These are phyloP conservation scores for Sardinella longiceps DNA, from an alignment of 2,797 vertebrate species.

Conservation along the genomic window DNA sequence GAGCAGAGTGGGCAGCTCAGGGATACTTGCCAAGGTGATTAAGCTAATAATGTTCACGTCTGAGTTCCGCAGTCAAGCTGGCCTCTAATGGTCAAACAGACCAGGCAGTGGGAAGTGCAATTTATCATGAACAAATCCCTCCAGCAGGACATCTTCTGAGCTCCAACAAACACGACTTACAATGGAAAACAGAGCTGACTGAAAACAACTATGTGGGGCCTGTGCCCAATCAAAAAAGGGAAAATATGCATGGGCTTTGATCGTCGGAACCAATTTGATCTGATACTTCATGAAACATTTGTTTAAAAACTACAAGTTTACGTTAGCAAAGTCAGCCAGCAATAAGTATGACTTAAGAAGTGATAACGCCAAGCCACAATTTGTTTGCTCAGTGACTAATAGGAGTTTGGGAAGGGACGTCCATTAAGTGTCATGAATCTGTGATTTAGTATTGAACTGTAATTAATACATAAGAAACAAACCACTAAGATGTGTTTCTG, in stretches of 20 bases:
- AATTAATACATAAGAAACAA: neutral
- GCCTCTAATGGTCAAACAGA: conserved; percentile 40
- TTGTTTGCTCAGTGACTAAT: neutral
- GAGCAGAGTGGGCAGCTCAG: conserved; percentile 34
- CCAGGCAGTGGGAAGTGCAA: conserved; percentile 28
- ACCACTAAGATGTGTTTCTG: neutral
- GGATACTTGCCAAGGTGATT: conserved; percentile 38
- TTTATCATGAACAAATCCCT: conserved; percentile 40
- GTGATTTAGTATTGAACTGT: neutral
- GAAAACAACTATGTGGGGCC: conserved; percentile 7
- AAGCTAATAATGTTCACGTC: conserved; percentile 39
- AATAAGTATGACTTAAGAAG: neutral
- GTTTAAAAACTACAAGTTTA: no score
- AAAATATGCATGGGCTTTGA: neutral
- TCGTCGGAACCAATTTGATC: neutral
- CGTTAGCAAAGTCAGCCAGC: no score
- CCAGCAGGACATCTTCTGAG: conserved; percentile 40
- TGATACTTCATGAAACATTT: neutral
- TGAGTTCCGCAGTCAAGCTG: conserved; percentile 46
- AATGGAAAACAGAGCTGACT: conserved; percentile 1
- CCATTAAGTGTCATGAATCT: neutral
- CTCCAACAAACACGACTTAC: conserved; percentile 34
- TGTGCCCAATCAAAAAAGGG: neutral
- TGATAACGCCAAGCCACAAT: no score
- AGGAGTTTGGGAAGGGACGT: neutral